Evolutionary conservation across 2,797 vertebrate species (phyloP).

Genomic region (Geotrypetes seraphini): DNA sequence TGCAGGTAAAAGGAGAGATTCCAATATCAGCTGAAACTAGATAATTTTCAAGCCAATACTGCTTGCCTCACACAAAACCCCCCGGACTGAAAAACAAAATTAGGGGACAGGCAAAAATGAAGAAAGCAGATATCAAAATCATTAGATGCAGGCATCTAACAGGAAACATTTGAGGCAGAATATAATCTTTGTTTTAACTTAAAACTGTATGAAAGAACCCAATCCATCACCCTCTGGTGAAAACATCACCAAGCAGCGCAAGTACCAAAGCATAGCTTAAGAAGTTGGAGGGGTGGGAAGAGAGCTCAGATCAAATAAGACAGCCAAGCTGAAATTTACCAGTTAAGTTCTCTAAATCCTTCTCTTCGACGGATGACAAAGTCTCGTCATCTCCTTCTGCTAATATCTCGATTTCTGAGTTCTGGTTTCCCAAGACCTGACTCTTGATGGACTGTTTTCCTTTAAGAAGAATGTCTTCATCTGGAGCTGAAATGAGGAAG

Average conservation of each 20-base stretch:
- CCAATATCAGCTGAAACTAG: too few species aligned
- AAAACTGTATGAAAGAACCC: neutral
- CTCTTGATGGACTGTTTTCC: constrained; percentile 87
- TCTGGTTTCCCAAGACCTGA: constrained; percentile 83
- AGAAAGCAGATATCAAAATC: too few species aligned
- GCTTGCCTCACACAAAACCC: too few species aligned
- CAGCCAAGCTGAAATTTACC: constrained; percentile 59
- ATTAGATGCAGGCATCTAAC: too few species aligned
- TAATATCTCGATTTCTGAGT: constrained; percentile 76
- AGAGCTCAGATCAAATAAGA: constrained; percentile 11
- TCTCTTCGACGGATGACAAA: constrained; percentile 87
- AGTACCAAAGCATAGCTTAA: too few species aligned
- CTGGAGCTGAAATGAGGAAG: constrained; percentile 60
- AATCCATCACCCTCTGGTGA: neutral
- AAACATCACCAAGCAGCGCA: too few species aligned
- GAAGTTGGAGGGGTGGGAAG: constrained; percentile 2
- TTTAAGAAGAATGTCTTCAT: constrained; percentile 85
- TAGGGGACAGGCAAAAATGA: too few species aligned
- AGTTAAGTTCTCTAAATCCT: constrained; percentile 87
- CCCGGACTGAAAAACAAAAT: too few species aligned
- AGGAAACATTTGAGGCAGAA: too few species aligned
- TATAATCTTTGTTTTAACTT: constrained; percentile 16
- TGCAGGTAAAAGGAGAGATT: too few species aligned
- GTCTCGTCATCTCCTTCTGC: constrained; percentile 88
- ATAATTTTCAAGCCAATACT: too few species aligned